phyloP scores from a whole-genome alignment of 37 sponge, comb jelly and placozoan species.

The Crambe crambe region DNA sequence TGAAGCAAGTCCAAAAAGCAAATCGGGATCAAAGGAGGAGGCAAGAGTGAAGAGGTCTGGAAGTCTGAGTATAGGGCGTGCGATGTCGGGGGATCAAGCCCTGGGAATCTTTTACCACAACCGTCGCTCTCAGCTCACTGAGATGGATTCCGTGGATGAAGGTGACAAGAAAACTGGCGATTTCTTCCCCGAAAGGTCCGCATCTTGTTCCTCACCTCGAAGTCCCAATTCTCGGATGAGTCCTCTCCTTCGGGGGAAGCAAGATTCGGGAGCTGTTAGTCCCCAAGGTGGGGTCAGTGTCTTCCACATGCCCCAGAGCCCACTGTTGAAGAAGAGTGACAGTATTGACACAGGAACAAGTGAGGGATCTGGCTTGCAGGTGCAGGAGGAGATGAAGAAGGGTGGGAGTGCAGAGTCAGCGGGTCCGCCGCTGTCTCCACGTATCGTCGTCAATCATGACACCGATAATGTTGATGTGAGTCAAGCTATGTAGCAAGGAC shows the following conservation, averaged over 20 bases:
- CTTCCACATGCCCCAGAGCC: neutral
- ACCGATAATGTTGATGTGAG: too few species aligned
- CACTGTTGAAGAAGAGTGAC: neutral
- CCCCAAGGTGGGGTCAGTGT: neutral
- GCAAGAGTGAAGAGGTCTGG: neutral
- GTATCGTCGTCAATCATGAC: neutral
- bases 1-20: neutral
- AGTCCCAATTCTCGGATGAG: too few species aligned
- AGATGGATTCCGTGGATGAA: constrained; percentile 14
- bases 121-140: constrained; percentile 46
- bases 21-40: neutral
- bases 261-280: neutral
- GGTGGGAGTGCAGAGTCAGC: too few species aligned
- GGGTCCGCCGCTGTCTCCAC: neutral
- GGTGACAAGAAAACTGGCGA: neutral
- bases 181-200: neutral
- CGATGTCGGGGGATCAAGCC: constrained; percentile 36
- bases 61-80: neutral
- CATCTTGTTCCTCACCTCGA: neutral
- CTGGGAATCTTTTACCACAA: constrained; percentile 66
- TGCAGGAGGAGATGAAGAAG: neutral
- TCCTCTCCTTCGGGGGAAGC: too few species aligned
- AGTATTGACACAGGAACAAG: neutral
- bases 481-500: too few species aligned
- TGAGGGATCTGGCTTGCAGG: too few species aligned